A percentile compares a stretch with the other conserved stretches of the same genome.
Evolutionary conservation across 2,888 invertebrate species (phyloP).

Genomic region (Noctua pronuba): DNA sequence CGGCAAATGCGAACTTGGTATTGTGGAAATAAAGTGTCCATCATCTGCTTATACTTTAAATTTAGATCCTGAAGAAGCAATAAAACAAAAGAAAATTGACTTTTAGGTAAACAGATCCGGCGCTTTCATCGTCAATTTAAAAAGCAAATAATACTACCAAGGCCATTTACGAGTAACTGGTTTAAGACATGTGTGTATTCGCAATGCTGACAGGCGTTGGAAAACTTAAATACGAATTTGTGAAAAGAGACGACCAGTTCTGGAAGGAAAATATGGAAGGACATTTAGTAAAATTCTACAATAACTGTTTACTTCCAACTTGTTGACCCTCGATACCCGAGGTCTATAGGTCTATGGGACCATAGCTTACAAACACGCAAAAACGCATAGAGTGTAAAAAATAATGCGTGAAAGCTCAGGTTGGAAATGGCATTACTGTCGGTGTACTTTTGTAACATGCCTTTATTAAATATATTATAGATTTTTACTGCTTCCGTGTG

Average conservation of each 20-base stretch:
- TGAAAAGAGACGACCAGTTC: constrained; percentile 4
- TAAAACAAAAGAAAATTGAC: too few species aligned
- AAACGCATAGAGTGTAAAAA: neutral
- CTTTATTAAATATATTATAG: too few species aligned
- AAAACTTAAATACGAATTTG: neutral
- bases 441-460: too few species aligned
- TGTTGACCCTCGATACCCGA: neutral
- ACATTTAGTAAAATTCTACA: too few species aligned
- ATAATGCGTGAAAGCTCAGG: neutral
- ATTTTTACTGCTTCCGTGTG: too few species aligned
- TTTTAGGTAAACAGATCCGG: too few species aligned
- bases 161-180: constrained; percentile 15
- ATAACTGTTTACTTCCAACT: constrained; percentile 16
- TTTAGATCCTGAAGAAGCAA: too few species aligned
- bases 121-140: neutral
- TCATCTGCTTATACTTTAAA: too few species aligned
- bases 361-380: neutral
- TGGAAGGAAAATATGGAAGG: too few species aligned
- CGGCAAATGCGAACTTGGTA: too few species aligned
- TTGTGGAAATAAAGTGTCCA: too few species aligned
- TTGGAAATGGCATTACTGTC: neutral
- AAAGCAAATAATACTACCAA: constrained; percentile 14
- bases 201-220: neutral
- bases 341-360: neutral
- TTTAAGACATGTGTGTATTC: neutral